Base-by-base conservation (phyloP, 1,140 invertebrate species). In the Pogonus chalceus region DNA sequence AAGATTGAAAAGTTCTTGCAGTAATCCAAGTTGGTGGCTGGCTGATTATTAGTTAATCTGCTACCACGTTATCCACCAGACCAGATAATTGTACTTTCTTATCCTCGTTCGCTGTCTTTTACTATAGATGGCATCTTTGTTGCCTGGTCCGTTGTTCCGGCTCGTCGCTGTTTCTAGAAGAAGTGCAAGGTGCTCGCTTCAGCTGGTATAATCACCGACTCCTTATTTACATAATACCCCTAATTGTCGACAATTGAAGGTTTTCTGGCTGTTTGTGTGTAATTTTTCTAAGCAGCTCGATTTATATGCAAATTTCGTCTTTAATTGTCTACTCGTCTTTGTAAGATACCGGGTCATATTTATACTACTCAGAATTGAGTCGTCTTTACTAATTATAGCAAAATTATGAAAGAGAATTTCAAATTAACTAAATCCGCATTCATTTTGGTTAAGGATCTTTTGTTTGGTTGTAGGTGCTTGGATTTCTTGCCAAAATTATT, bases 31-130 rank as follows among this genome's bases (percentile, higher is more conserved):
- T 43, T 43, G 37, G 37, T 43, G 9, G 37, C 9, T 43, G 9
- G 37, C 37, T 43, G 37, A 43, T 43, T 43, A 43, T 43, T 43
- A 43, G 37, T 43, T 43, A 43, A 43, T 43, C 37, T 43, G 37
- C 37, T 43, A 43, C 37, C 9, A 35, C 54, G 47, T 20, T 55
- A 48, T 55, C 49, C 54, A 55, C 23, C 54, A 55, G 54, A 55
- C 54, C 54, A 55, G 49, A 55, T 55, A 55, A 55, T 55, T 55
- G 49, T 48, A 49, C 47, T 55, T 55, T 55, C 49, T 55, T 35
- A 50, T 35, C 20, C 47, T 26, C n/a, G n/a, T n/a, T n/a, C n/a
- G 37, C 37, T 43, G 18, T 31, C 26, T 31, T 31, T 14, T n/a
- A n/a, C n/a, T n/a, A n/a, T n/a, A n/a, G n/a, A n/a, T n/a, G n/a